Conservation (phyloP, 2,113 vertebrate genomes). For the Rhinopomastus cyanomelas region DNA sequence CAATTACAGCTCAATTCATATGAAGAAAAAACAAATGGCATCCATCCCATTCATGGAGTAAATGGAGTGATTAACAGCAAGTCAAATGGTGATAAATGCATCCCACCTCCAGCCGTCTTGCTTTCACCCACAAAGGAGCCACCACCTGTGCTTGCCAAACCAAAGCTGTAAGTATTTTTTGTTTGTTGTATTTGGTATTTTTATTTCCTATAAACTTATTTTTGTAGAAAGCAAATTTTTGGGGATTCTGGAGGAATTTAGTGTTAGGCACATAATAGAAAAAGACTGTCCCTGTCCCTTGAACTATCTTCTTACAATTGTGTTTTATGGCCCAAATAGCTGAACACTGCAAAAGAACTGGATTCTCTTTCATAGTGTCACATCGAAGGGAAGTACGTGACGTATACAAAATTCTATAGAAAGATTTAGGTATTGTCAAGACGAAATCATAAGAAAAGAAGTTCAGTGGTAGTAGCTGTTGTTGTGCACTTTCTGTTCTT, state of each 20-base stretch:
- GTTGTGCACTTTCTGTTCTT: background rate
- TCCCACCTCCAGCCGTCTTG: slow-evolving; percentile 59
- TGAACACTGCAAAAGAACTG: background rate
- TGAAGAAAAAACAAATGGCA: slow-evolving; percentile 70
- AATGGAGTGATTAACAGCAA: slow-evolving; percentile 76
- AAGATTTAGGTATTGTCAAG: background rate
- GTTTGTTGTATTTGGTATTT: background rate
- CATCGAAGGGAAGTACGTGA: background rate
- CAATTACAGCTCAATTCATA: slow-evolving; percentile 64
- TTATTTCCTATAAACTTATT: slow-evolving; percentile 15
- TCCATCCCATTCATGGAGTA: slow-evolving; percentile 62
- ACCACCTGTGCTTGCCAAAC: slow-evolving; percentile 90
- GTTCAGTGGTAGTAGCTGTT: background rate
- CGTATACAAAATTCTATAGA: background rate
- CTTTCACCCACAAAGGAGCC: slow-evolving; percentile 84
- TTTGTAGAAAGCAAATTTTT: slow-evolving; percentile 9
- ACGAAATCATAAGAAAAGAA: background rate
- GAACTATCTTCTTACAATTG: background rate
- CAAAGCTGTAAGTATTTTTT: slow-evolving; percentile 92
- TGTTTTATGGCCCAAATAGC: background rate
- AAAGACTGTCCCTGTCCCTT: background rate
- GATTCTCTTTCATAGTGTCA: background rate
- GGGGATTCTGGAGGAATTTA: background rate
- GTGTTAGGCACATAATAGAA: background rate
- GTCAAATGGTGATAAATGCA: slow-evolving; percentile 53